Evolutionary conservation across 2,113 vertebrate species (phyloP).

Genomic region (Jaculus jaculus): DNA sequence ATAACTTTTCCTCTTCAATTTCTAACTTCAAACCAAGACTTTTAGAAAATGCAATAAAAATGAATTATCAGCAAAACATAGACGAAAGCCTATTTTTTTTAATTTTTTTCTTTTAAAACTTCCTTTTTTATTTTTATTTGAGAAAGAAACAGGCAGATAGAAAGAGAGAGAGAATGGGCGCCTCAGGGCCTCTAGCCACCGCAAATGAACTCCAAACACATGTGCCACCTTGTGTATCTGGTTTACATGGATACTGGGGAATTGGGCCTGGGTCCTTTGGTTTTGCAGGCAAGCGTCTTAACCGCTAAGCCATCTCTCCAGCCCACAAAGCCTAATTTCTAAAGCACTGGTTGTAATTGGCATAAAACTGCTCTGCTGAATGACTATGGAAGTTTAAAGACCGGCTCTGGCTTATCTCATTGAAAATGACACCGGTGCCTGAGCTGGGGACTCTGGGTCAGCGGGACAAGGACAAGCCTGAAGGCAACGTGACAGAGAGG

Average conservation of each 20-base stretch:
- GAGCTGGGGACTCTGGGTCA: neutral
- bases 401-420: neutral
- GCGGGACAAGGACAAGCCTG: neutral
- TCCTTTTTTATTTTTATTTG: too few species aligned
- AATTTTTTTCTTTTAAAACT: neutral
- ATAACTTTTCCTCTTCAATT: neutral
- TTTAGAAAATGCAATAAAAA: constrained; percentile 1
- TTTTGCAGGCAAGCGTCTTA: too few species aligned
- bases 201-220: too few species aligned
- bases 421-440: neutral
- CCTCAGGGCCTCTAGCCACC: too few species aligned
- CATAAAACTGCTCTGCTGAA: neutral
- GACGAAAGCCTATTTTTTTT: neutral
- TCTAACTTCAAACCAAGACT: neutral
- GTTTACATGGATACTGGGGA: too few species aligned
- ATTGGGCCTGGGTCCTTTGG: too few species aligned
- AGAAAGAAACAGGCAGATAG: too few species aligned
- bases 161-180: too few species aligned
- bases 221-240: too few species aligned
- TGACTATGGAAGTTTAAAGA: neutral
- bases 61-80: neutral
- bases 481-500: neutral
- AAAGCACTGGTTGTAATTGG: neutral
- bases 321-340: neutral
- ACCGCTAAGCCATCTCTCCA: too few species aligned